Conservation (phyloP, 2,797 vertebrate genomes). For the Saxicola maurus region DNA sequence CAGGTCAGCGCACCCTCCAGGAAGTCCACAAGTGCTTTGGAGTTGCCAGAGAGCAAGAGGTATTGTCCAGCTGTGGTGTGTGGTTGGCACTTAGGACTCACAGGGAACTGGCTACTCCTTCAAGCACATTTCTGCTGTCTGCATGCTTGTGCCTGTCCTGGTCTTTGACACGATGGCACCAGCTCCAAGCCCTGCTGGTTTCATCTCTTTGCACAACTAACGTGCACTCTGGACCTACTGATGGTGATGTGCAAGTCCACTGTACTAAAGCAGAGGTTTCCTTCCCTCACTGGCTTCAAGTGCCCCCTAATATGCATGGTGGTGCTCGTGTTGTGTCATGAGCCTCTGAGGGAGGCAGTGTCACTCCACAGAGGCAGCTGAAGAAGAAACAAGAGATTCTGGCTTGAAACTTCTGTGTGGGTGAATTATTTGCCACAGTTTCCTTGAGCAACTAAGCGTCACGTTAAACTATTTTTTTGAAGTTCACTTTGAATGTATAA, state of each 20-base stretch:
- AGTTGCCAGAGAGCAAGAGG: slow-evolving; percentile 63
- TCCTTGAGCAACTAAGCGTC: not conserved
- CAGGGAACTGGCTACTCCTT: not conserved
- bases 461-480: not conserved
- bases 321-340: accelerated
- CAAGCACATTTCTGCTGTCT: not conserved
- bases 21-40: slow-evolving; percentile 60
- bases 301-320: not conserved
- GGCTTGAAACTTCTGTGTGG: not conserved
- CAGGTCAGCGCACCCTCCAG: slow-evolving; percentile 54
- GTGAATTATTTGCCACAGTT: slow-evolving; percentile 29
- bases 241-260: not conserved
- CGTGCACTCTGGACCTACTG: not conserved
- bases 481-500: not conserved
- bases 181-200: not conserved
- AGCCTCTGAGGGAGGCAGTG: not conserved
- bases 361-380: not conserved
- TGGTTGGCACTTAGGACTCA: not conserved
- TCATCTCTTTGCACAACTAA: not conserved
- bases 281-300: not conserved
- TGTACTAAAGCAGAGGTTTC: not conserved
- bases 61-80: not conserved
- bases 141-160: not conserved
- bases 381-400: not conserved
- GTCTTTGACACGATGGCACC: not conserved